Evolutionary conservation across 2,797 vertebrate genomes (phyloP), one percentile per base, ranked within the genome.

Genomic region (Oreochromis grahami): DNA sequence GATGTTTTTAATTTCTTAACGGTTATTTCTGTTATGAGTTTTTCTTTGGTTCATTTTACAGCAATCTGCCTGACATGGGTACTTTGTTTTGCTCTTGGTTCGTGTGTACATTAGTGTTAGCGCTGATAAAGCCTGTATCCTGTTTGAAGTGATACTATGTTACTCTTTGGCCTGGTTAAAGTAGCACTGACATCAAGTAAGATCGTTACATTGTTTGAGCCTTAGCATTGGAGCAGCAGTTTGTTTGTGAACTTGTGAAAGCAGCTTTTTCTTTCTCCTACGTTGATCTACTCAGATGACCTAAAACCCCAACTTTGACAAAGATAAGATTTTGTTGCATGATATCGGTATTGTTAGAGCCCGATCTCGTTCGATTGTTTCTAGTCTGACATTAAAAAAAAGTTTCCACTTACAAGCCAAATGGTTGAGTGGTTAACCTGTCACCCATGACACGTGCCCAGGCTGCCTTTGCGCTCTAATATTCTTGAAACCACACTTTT

Each of bases 81-180:
- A 43, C n/a, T 87, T 79, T n/a, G 5, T 63, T 41, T 68, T 36
- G 48, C 76, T 36, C n/a, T 50, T 72, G 48, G 43, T 45, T 84
- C n/a, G 15, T 48, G 65, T 79, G 48, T 55, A 76, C 21, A 43
- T 84, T 19, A 65, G 45, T 43, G 78, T 83, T 82, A 76, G 21
- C 26, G 11, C 51, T 77, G 24, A 36, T 51, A 43, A 56, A 41
- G 19, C 8, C 34, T 55, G n/a, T 58, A 26, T 63, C 10, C 14
- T 77, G 60, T 86, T 81, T 84, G 48, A 72, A 81, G 41, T 41
- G 29, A 72, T 7, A 36, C 63, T 17, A 48, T 77, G 60, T 45
- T n/a, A 51, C 77, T 79, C 32, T 56, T 86, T 88, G 80, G 43
- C 21, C 79, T 56, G 38, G 43, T 76, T 74, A 50, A 74, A 74